phyloP scores from a whole-genome alignment of 1,140 invertebrate species.

The Cotesia glomerata region DNA sequence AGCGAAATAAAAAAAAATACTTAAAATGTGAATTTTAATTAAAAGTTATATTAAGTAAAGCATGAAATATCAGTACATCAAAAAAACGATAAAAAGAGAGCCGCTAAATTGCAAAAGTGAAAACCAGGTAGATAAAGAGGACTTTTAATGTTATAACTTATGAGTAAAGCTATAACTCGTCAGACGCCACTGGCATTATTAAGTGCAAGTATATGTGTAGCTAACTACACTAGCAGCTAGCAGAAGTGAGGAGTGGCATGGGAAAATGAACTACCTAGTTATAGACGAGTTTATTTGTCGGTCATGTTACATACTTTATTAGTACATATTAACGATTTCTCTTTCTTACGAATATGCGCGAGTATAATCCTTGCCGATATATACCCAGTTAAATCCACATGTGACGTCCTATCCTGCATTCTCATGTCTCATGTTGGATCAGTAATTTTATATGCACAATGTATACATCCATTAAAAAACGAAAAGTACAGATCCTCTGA shows the following conservation, averaged over 20 bases:
- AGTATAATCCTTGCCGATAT: background rate
- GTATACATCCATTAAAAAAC: background rate
- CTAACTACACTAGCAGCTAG: too few relatives aligned
- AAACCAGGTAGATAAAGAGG: background rate
- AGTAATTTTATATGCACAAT: too few relatives aligned
- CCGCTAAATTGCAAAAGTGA: conserved; percentile 4
- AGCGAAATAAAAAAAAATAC: too few relatives aligned
- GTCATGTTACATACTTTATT: conserved; percentile 16
- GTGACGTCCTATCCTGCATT: too few relatives aligned
- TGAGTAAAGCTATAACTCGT: background rate
- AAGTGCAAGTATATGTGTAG: conserved; percentile 19
- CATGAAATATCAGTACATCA: background rate
- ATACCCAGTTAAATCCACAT: too few relatives aligned
- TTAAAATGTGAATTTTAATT: too few relatives aligned
- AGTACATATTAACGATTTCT: conserved; percentile 25
- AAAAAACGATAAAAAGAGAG: background rate
- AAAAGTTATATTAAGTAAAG: too few relatives aligned
- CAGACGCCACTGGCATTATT: conserved; percentile 24
- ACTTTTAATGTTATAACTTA: background rate
- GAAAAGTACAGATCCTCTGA: background rate
- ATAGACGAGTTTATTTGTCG: conserved; percentile 22
- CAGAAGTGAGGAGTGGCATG: conserved; percentile 28
- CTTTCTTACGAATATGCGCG: conserved; percentile 15
- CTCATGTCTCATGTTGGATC: too few relatives aligned
- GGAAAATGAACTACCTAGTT: conserved; percentile 35